phyloP scores from a whole-genome alignment of 2,113 vertebrate species.

The Petaurus breviceps region DNA sequence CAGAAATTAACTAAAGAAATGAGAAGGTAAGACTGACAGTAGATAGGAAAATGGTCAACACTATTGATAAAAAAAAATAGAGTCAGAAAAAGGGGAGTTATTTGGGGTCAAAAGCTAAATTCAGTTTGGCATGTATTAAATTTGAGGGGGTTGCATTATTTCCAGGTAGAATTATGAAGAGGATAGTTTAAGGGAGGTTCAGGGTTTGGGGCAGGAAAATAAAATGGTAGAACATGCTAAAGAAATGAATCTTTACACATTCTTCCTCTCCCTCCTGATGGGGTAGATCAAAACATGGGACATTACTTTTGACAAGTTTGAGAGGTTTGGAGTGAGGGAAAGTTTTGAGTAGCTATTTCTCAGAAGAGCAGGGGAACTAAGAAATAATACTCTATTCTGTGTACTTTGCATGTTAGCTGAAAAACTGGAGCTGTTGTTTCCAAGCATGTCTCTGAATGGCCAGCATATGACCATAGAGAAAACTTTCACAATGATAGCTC shows the following conservation, averaged over 20 bases:
- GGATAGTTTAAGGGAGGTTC: not conserved
- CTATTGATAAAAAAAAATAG: not conserved
- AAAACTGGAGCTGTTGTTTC: not conserved
- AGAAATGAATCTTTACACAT: not conserved
- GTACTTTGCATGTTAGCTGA: not conserved
- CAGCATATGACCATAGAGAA: not conserved
- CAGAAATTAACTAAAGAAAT: not conserved
- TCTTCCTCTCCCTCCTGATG: not conserved
- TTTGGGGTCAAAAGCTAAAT: not conserved
- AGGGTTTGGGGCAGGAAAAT: not conserved
- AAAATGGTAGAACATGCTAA: not conserved
- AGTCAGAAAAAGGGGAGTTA: not conserved
- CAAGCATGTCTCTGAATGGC: not conserved
- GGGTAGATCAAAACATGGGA: not conserved
- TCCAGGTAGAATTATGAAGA: not conserved
- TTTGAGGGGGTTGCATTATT: not conserved
- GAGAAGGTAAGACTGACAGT: not conserved
- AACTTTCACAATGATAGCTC: not conserved
- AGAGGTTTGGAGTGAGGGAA: not conserved
- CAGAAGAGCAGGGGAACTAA: not conserved
- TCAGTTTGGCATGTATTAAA: not conserved
- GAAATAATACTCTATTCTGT: not conserved
- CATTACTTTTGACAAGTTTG: not conserved
- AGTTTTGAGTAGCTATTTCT: not conserved
- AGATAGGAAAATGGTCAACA: not conserved